Base-by-base conservation (phyloP, 2,888 invertebrate genomes). In the Athripsodes cinereus region DNA sequence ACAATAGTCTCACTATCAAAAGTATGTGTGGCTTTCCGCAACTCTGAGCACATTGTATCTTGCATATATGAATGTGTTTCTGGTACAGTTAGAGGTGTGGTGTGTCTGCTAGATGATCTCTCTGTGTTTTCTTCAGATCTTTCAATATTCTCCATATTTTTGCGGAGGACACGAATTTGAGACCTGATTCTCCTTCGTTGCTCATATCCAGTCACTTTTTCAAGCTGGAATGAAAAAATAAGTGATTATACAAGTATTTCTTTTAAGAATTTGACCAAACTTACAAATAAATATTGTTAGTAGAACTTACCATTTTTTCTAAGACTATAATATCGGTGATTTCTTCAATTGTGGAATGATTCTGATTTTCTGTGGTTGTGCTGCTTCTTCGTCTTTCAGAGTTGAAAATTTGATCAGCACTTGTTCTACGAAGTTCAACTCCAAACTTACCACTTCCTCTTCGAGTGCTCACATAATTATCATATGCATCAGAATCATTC, bases 131-230 rank as follows among this genome's bases (percentile, higher is more conserved):
- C 11, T 31, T 61, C 54, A 16, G 62, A 53, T 49, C 49, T 47
- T 44, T 57, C 59, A 21, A 68, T 66, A 19, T 69, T 71, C 63
- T 81, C 81, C 22, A 78, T 76, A 64, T 81, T 75, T 66, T 86
- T 85, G 69, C 84, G 87, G 8, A 88, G 85, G 18, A 87, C 70
- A 62, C 90, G 80, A 61, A 91, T 88, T 72, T 90, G 90, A 2
- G 87, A 81, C 62, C 91, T 80, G 56, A 92, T 87, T 64, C 87
- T 81, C 62, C 89, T 81, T 65, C 91, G 77, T 67, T 89, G 81
- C 69, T 91, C 90, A 70, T 91, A 91, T 62, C 85, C 85, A 55
- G 82, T 82, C 58, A 88, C 86, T 68, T 84, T 85, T 74, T 89
- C 87, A 71, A 90, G 74, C 84, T 87, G 76, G 67, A 80, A 80